A percentile compares a stretch with the other conserved stretches of the same genome.
Evolutionary conservation across 2,888 invertebrate genomes (phyloP).

Genomic region (Leucania comma): DNA sequence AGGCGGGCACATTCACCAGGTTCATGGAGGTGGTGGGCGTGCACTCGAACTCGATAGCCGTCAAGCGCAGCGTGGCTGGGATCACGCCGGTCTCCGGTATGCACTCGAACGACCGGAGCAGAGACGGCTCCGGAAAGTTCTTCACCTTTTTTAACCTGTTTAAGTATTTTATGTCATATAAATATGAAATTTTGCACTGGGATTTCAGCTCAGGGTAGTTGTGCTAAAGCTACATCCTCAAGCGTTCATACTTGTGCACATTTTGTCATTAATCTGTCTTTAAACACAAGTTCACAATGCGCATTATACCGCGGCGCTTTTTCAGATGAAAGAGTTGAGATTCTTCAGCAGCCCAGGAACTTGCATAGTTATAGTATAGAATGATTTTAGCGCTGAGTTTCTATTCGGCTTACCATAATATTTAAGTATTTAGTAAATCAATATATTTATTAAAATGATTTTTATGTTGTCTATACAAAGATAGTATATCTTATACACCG

Average conservation of each 20-base stretch:
- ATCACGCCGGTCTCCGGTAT: constrained; percentile 80
- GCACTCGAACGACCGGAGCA: constrained; percentile 81
- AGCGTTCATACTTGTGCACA: neutral
- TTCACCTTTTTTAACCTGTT: constrained; percentile 85
- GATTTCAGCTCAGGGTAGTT: neutral
- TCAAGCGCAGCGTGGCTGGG: constrained; percentile 75
- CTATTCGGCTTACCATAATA: too few relatives aligned
- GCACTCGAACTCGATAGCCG: constrained; percentile 81
- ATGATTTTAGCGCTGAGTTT: too few relatives aligned
- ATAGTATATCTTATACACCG: neutral
- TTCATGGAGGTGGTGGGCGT: constrained; percentile 85
- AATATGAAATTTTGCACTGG: neutral
- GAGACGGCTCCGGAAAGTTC: constrained; percentile 84
- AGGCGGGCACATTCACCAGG: constrained; percentile 82
- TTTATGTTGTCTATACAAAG: neutral
- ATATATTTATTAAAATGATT: too few relatives aligned
- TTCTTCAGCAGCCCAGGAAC: too few relatives aligned
- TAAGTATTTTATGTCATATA: neutral
- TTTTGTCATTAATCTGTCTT: too few relatives aligned
- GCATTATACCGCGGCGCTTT: too few relatives aligned
- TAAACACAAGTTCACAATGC: too few relatives aligned
- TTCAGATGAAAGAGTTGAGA: too few relatives aligned
- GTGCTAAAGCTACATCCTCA: neutral
- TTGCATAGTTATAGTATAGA: too few relatives aligned
- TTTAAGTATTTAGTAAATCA: too few relatives aligned